A percentile compares a stretch with the other conserved stretches of the same genome.
Conservation (phyloP, 2,797 vertebrate genomes). For the Pseudotriccus pelzelni region DNA sequence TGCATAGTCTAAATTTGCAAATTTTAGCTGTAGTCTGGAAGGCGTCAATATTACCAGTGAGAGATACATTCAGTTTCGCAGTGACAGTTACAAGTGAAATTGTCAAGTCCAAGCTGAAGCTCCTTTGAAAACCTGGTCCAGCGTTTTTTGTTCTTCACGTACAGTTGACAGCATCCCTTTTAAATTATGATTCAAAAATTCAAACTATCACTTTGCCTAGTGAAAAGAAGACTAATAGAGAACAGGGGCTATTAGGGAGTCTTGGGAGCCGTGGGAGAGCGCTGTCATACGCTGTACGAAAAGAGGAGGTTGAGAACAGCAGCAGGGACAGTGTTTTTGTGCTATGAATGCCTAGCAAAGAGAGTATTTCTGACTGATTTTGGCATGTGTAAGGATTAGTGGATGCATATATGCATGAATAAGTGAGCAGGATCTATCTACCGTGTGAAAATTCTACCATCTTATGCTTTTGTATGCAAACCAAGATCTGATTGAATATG, state of each 20-base stretch:
- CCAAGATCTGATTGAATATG: conserved; percentile 62
- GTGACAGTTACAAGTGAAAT: conserved; percentile 19
- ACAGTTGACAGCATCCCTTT: conserved; percentile 1
- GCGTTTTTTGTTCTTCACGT: conserved; percentile 9
- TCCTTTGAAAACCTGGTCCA: conserved; percentile 7
- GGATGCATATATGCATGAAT: conserved; percentile 50
- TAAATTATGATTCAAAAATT: conserved; percentile 51
- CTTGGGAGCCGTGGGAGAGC: neutral
- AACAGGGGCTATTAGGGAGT: conserved; percentile 2
- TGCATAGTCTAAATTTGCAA: neutral
- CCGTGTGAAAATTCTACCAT: conserved; percentile 61
- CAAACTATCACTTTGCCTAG: neutral
- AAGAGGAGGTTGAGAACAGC: conserved; percentile 29
- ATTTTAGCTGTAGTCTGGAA: neutral
- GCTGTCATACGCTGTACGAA: neutral
- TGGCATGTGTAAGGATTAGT: conserved; percentile 52
- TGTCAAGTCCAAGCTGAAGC: neutral
- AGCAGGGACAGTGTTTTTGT: conserved; percentile 40
- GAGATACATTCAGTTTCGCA: neutral
- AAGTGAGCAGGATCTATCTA: conserved; percentile 42
- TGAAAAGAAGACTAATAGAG: conserved; percentile 16
- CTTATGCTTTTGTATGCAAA: conserved; percentile 68
- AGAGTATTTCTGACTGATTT: conserved; percentile 47
- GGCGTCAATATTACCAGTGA: neutral
- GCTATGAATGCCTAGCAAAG: conserved; percentile 39